phyloP scores from a whole-genome alignment of 1,140 invertebrate genomes.

The Sminthurides bifidus region DNA sequence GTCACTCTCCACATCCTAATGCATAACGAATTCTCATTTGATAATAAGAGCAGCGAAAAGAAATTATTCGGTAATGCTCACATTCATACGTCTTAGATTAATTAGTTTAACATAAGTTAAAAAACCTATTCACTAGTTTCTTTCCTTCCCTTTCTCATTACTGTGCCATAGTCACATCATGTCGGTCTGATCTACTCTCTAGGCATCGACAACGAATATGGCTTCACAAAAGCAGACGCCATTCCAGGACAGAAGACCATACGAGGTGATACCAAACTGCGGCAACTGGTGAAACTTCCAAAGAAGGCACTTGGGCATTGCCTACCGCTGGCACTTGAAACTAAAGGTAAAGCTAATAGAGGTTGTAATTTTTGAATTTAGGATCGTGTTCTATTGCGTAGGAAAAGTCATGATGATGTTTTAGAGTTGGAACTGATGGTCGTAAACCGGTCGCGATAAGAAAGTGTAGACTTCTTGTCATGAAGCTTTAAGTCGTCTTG shows the following conservation, averaged over 20 bases:
- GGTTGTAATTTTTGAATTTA: too few species aligned
- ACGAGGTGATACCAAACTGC: slow-evolving; percentile 51
- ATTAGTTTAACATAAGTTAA: too few species aligned
- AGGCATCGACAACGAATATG: slow-evolving; percentile 57
- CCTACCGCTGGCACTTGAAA: slow-evolving; percentile 62
- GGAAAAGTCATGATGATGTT: too few species aligned
- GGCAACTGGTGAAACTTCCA: slow-evolving; percentile 57
- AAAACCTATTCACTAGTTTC: too few species aligned
- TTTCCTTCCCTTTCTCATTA: neutral
- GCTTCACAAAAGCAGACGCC: slow-evolving; percentile 67
- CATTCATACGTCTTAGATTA: neutral
- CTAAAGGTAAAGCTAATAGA: slow-evolving; percentile 68
- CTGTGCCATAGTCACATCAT: neutral
- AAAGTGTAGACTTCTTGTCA: too few species aligned
- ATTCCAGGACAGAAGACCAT: slow-evolving; percentile 44
- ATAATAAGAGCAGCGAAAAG: slow-evolving; percentile 54
- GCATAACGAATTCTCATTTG: slow-evolving; percentile 59
- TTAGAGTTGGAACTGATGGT: too few species aligned
- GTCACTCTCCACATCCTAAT: slow-evolving; percentile 71
- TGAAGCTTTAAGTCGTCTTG: too few species aligned
- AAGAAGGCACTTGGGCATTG: slow-evolving; percentile 66
- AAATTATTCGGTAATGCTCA: slow-evolving; percentile 54
- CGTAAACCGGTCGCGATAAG: too few species aligned
- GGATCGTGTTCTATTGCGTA: too few species aligned
- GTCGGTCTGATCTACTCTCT: slow-evolving; percentile 13